Evolutionary conservation across 2,797 vertebrate species (phyloP), one percentile per base, ranked within the genome.

Genomic region (Fistularia commersonii): DNA sequence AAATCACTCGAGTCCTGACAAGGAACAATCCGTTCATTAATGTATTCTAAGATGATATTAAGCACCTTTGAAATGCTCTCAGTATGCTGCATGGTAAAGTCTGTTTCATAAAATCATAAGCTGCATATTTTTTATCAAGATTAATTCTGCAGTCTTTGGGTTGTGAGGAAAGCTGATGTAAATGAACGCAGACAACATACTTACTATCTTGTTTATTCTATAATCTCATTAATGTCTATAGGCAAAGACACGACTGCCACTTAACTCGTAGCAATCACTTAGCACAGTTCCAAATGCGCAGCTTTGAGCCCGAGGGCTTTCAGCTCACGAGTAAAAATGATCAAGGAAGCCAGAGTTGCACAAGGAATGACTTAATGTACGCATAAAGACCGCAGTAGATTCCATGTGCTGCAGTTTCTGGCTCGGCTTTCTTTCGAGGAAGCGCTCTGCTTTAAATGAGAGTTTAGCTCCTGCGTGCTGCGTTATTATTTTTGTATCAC

Each of bases 161-260:
- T 49, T 48, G 23, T 31, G 12, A 51, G 12, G 50, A 57, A 63
- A 50, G 15, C 54, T 68, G 61, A 70, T 11, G 45, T 35, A 41
- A 82, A 79, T 60, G 2, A 23, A 23, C 23, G 23, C 23, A 23
- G 23, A 23, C 15, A 74, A 66, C 47, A 31, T 23, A 48, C 64
- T 72, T 59, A 55, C 45, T 48, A 4, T 64, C 48, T 58, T 76
- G 54, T 77, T 80, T 59, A 61, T 54, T 54, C 58, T 57, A 36
- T 61, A 77, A 78, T 69, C 49, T 59, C 32, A 46, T 76, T 65
- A 70, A 76, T 62, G 58, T 51, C 57, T 59, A 62, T 68, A 43
- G 51, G 64, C 57, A 50, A 58, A 61, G 61, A 66, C 51, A 62
- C 42, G 63, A 60, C 53, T 60, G 52, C 56, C 3, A 41, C 64